Evolutionary conservation across 2,888 invertebrate genomes (phyloP).

Genomic region (Apodemia hepburni): DNA sequence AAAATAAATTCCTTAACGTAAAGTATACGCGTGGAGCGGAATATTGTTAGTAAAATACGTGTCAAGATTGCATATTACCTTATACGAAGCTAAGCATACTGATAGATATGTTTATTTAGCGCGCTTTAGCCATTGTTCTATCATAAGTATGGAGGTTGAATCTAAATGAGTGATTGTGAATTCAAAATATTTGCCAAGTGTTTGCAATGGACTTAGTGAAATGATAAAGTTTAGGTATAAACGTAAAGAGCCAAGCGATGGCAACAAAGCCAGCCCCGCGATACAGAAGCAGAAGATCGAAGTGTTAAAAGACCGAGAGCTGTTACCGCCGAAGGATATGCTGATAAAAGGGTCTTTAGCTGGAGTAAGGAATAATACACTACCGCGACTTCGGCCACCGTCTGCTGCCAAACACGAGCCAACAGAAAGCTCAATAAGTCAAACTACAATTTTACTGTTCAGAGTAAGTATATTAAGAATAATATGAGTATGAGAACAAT

Average conservation of each 20-base stretch:
- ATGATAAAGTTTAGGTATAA: conserved; percentile 86
- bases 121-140: conserved; percentile 55
- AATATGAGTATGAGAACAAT: no score
- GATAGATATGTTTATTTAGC: conserved; percentile 58
- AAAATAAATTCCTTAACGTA: conserved; percentile 45
- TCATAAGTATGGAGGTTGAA: conserved; percentile 51
- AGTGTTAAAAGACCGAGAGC: conserved; percentile 61
- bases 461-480: conserved; percentile 57
- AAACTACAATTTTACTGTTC: conserved; percentile 61
- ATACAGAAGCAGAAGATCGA: conserved; percentile 75
- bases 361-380: conserved; percentile 66
- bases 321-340: conserved; percentile 70
- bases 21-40: conserved; percentile 37
- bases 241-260: conserved; percentile 75
- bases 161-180: conserved; percentile 40
- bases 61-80: conserved; percentile 66
- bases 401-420: conserved; percentile 46
- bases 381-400: conserved; percentile 60
- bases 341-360: conserved; percentile 59
- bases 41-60: conserved; percentile 62
- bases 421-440: conserved; percentile 48
- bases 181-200: conserved; percentile 42
- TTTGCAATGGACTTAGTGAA: conserved; percentile 54
- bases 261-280: conserved; percentile 50
- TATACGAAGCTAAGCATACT: conserved; percentile 48